Base-by-base conservation (phyloP, 2,113 vertebrate species). In the Strigops habroptila region DNA sequence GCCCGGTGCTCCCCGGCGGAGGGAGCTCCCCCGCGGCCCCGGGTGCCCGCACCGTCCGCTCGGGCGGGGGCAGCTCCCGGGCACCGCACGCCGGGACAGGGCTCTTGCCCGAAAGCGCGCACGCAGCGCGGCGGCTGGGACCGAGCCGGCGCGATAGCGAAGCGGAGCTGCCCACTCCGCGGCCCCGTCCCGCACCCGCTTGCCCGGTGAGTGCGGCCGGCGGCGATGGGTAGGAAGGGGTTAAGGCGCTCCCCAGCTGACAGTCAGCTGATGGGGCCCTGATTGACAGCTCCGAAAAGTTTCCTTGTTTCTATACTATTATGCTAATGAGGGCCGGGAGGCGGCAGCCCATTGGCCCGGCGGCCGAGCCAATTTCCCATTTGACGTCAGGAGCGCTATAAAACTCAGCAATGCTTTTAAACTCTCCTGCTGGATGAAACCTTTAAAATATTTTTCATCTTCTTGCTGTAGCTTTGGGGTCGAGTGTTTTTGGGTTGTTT, bases 401-500 rank as follows among this genome's bases (percentile, higher is more conserved):
- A 99, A 99, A 99, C 98, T 99, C 98, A 96, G 99, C 98, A 98
- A 98, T 98, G 99, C 99, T 99, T 99, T 99, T 99, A 99, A 99
- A 99, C 99, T 99, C 98, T 98, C 98, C 98, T 98, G 98, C 98
- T 98, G 98, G 98, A 98, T 98, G 99, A 99, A 98, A 94, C 98
- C 98, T 98, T 98, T 98, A 98, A 99, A 99, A 98, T 98, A 97
- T 98, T 97, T 98, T 97, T 97, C 97, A 97, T 97, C 97, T 96
- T 93, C 85, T 93, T 49, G 96, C 97, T 74, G 97, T 95, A 95
- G 97, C 93, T 97, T 91, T 89, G 96, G 91, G 93, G 94, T 85
- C 77, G 91, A 91, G 91, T 76, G 62, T 6, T 67, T 53, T 53
- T 51, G 23, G 27, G n/a, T 49, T 35, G 24, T 49, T 53, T 82